phyloP scores from a whole-genome alignment of 2,797 vertebrate genomes.

The Alfaro cultratus region DNA sequence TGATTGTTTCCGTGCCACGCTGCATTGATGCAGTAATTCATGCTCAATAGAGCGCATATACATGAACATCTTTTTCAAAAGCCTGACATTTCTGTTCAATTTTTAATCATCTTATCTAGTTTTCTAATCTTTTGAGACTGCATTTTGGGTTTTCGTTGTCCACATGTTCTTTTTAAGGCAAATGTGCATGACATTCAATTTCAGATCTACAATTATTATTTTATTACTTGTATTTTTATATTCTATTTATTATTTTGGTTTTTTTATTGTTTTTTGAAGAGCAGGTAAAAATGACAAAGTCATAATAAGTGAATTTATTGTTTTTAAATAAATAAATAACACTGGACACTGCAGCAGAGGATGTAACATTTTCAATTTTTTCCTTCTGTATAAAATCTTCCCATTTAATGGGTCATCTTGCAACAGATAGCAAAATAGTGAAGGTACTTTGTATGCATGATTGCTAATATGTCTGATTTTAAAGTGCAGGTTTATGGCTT shows the following conservation, averaged over 20 bases:
- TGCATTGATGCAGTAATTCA: not conserved
- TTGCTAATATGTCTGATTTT: slow-evolving; percentile 39
- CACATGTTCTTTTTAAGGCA: not conserved
- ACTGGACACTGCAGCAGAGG: not conserved
- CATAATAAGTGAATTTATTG: not conserved
- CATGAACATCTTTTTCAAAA: not conserved
- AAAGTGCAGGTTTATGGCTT: slow-evolving; percentile 49
- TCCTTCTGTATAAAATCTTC: slow-evolving; percentile 2
- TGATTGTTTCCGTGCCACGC: not conserved
- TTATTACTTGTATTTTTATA: not conserved
- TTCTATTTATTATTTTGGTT: not conserved
- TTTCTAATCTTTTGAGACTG: not conserved
- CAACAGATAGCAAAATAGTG: slow-evolving; percentile 11
- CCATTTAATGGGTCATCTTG: slow-evolving; percentile 10
- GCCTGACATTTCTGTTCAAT: not conserved
- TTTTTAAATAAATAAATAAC: not conserved
- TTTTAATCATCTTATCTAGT: not conserved
- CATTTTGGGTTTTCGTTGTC: not conserved
- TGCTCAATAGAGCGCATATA: not conserved
- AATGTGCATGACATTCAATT: not conserved
- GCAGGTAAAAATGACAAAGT: not conserved
- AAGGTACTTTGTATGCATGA: slow-evolving; percentile 26
- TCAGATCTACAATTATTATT: not conserved
- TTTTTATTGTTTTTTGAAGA: not conserved
- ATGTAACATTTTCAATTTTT: not conserved